Evolutionary conservation across 2,888 invertebrate species (phyloP), one percentile per base, ranked within the genome.

Genomic region (Anoncus sp.): DNA sequence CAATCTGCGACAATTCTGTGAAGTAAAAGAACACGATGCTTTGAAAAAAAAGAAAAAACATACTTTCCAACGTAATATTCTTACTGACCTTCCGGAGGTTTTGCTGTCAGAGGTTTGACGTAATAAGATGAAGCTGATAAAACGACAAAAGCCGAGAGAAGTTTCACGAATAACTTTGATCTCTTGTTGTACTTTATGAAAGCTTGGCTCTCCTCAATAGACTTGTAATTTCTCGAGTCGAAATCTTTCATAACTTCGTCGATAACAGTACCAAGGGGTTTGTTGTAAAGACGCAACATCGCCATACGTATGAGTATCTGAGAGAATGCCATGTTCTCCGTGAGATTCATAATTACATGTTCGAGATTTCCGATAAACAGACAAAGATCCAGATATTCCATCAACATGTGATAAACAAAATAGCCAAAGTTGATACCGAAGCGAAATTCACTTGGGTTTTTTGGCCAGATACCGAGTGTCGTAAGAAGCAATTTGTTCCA

Each of bases 391-490:
- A 87, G 16, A 27, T 87, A 89, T 47, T 88, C 88, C 38, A 87
- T 69, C 9, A 85, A 14, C 85, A 89, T 86, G 14, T 85, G 83
- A 53, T 85, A 86, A 14, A 80, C 74, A 35, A 87, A 87, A 57
- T 86, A 88, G 16, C 84, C 83, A 31, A 87, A 86, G 47, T 75
- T 83, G 0, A 87, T 14, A 6, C 53, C 63, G 47, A 86, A 88
- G 3, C 75, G 77, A 14, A 88, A 43, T 51, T 83, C 71, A 31
- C 77, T 87, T 7, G 73, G 74, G 4, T 73, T 60, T 3, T 65
- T 65, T 0, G 89, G 88, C 88, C 89, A 89, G 5, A 88, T 73
- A 2, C 88, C 89, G 9, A 89, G 62, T 1, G 70, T 70, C 20
- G 82, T 69, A 43, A 89, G 80, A 4, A 86, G 69, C 35, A 79